Evolutionary conservation across 2,888 invertebrate genomes (phyloP), one percentile per base, ranked within the genome.

Genomic region (Amiota communis): DNA sequence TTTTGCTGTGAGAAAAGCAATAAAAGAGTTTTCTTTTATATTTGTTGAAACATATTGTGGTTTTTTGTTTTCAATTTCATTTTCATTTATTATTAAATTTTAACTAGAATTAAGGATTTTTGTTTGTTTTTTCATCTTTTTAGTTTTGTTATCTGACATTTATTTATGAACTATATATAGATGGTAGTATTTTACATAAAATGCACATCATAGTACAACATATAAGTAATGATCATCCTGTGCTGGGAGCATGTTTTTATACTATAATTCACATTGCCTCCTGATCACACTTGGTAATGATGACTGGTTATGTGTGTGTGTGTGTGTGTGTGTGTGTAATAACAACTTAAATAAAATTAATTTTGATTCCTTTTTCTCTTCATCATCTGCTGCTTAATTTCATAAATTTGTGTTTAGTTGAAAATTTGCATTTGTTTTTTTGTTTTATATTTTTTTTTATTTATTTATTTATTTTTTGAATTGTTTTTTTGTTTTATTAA

Each of bases 41-140:
- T n/a, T n/a, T n/a, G n/a, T 86, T 86, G 80, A 86, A 86, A 87
- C 86, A 86, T 82, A 84, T 81, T 84, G 80, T 82, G 75, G 75
- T 75, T 77, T 71, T 70, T 70, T 67, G 47, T 49, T 75, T 78
- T 78, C 23, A 23, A 23, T 23, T 23, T 23, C 23, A 23, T 36
- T 6, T 36, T 6, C 23, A 23, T 23, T 36, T 36, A 36, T 81
- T 79, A 78, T 81, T 80, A 79, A 81, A 80, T 80, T 81, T 81
- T 78, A 79, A 79, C 80, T 80, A 81, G 79, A 71, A 77, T 79
- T 78, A 80, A 74, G 70, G 74, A 74, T 77, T 72, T 68, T 67
- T 67, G 49, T 12, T 64, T 20, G 11, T 15, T 47, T 46, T 46
- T 71, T 71, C 47, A 20, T 70, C 68, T 69, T 17, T 53, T 53